Evolutionary conservation across 2,888 invertebrate genomes (phyloP), one percentile per base, ranked within the genome.

Genomic region (Thyatira batis): DNA sequence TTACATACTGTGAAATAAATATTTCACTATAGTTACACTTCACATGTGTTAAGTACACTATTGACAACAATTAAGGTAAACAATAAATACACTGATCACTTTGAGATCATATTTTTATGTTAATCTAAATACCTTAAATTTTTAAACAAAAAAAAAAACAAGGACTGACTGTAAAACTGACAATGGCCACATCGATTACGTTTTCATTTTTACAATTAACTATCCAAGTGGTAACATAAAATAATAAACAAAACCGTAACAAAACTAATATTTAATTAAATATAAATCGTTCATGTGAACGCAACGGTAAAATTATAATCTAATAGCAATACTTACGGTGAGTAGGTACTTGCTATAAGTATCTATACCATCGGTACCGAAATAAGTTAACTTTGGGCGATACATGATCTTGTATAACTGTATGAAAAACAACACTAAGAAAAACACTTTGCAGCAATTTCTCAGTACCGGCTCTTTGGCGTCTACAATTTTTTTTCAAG

Each of bases 81-180:
- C 79, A 85, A 88, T 87, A 88, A 89, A 90, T 89, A 91, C 89
- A 89, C 83, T 91, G 91, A 92, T 89, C 91, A 84, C 86, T 81
- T 89, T 91, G 91, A 92, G 91, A 92, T 92, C 91, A 81, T 78
- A 45, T 21, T 20, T 17, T 71, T 82, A 83, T 69, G 82, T 85
- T 88, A 89, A 72, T 82, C 87, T 89, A 89, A 74, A 88, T 73
- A 75, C 69, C 77, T 82, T 85, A 88, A 66, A 76, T 78, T 81
- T 85, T 85, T 82, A 82, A 85, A 84, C 78, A 68, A 69, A 76
- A 62, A 65, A 62, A 33, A 73, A 79, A 78, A 65, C 52, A 67
- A 76, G 60, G 65, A 66, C 72, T 76, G 78, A 84, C 79, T 82
- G 73, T 68, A 69, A 75, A 76, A 80, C 76, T 82, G 84, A 87